Percentiles rank a stretch among this genome's conserved stretches.
Conservation (phyloP, 1,140 invertebrate species). For the Amphibalanus amphitrite region DNA sequence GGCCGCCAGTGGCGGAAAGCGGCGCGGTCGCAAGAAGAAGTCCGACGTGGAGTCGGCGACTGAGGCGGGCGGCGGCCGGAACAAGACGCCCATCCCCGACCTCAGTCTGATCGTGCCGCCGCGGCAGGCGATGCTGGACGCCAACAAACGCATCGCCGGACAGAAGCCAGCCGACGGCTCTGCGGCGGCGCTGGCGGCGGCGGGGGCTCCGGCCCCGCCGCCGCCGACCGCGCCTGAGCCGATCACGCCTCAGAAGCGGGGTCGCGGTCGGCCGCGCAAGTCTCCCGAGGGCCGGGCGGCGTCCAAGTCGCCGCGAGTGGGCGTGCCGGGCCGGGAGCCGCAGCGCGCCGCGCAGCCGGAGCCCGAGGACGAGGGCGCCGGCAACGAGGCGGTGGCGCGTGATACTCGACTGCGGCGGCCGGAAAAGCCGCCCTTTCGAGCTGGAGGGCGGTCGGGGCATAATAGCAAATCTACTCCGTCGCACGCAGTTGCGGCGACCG, state of each 20-base stretch:
- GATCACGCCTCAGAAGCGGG: no score
- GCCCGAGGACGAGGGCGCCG: background rate
- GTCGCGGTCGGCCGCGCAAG: no score
- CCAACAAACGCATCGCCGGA: background rate
- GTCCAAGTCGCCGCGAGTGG: no score
- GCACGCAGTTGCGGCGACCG: no score
- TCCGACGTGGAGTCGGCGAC: no score
- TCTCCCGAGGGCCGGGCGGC: no score
- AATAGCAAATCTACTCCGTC: background rate
- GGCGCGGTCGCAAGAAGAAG: no score
- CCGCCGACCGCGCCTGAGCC: no score
- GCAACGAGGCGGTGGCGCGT: background rate
- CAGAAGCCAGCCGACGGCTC: background rate
- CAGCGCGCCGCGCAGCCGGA: background rate
- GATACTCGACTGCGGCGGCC: background rate
- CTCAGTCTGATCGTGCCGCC: background rate
- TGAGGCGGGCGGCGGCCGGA: no score
- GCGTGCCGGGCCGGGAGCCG: background rate
- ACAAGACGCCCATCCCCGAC: no score
- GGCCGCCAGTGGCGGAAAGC: no score
- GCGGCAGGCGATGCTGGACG: constrained; percentile 1
- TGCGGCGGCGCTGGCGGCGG: no score
- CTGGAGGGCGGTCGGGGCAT: constrained; percentile 3
- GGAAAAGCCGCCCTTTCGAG: background rate
- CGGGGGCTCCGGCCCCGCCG: background rate